A percentile compares a stretch with the other conserved stretches of the same genome.
These are phyloP conservation scores for Paracentrotus lividus DNA, from an alignment of 53 echinoderm and acorn worm genomes.

Conservation along the genomic window DNA sequence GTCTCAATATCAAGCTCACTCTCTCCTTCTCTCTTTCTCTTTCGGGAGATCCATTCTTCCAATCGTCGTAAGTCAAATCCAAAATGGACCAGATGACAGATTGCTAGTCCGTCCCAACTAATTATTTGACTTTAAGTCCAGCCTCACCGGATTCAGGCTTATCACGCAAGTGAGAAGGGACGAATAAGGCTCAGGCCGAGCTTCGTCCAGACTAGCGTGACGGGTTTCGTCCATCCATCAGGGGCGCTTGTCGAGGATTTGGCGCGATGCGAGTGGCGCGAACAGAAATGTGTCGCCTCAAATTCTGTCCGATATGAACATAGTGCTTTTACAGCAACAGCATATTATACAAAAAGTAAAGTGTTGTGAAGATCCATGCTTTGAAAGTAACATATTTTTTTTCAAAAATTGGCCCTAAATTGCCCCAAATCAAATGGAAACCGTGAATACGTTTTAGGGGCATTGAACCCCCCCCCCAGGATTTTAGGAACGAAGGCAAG, in stretches of 20 bases:
- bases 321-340: background rate
- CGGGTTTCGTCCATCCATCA: conserved; percentile 56
- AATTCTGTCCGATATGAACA: conserved; percentile 6
- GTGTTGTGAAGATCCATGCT: too few relatives aligned
- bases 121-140: conserved; percentile 69
- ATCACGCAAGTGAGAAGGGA: conserved; percentile 62
- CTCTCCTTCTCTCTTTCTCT: conserved; percentile 23
- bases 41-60: background rate
- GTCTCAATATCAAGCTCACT: conserved; percentile 46
- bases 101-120: conserved; percentile 68
- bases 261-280: conserved; percentile 61
- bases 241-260: conserved; percentile 69
- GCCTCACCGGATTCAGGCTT: conserved; percentile 62
- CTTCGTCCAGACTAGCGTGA: conserved; percentile 36
- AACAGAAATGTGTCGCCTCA: conserved; percentile 54
- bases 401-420: too few relatives aligned
- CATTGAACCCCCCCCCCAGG: too few relatives aligned
- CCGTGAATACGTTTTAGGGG: too few relatives aligned
- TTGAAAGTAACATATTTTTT: too few relatives aligned
- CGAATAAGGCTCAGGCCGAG: conserved; percentile 14
- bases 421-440: too few relatives aligned
- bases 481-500: too few relatives aligned
- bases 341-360: too few relatives aligned
- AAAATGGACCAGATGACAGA: conserved; percentile 71
- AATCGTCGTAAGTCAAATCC: conserved; percentile 59